Evolutionary conservation across 2,113 vertebrate species (phyloP), one percentile per base, ranked within the genome.

Genomic region (Psittacara wagleri): DNA sequence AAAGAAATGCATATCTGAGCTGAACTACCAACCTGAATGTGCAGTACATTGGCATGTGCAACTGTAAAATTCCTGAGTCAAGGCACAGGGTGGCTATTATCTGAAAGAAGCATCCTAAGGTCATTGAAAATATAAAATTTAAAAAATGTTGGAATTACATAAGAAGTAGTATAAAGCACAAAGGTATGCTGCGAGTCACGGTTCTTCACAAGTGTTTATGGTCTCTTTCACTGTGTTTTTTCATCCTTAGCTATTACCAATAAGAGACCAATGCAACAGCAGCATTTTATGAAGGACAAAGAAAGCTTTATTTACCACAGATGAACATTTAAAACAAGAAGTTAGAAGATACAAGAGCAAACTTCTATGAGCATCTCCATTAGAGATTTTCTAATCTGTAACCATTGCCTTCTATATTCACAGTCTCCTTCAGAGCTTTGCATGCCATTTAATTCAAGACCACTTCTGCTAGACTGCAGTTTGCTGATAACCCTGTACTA

Each of bases 401-500:
- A 70, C 68, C 51, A 81, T 78, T 88, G 64, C 24, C 39, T 90
- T 81, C 64, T 81, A 1, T 86, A 90, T 43, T 94, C 61, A 72
- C 39, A 68, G 43, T 48, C 83, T 86, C 55, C 29, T 72, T 90
- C 86, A 78, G 76, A 90, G 73, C 64, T 86, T 75, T 92, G 2
- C 39, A n/a, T 72, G 61, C 10, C 35, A 31, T 95, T 94, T 90
- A 84, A 92, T 93, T 86, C 69, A 86, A 94, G 69, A 88, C 29
- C 41, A 14, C 55, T 92, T 78, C 55, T 90, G 18, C 48, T 90
- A 86, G 13, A 49, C 46, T 78, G 69, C 79, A 90, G 54, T 78
- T 94, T 90, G 43, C 61, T 68, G 33, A 55, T 94, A 88, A 86
- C 88, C 35, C 28, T 78, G 83, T 92, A 61, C 46, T 75, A 52